Conservation (phyloP, 2,113 vertebrate species). For the Bostrychus sinensis region DNA sequence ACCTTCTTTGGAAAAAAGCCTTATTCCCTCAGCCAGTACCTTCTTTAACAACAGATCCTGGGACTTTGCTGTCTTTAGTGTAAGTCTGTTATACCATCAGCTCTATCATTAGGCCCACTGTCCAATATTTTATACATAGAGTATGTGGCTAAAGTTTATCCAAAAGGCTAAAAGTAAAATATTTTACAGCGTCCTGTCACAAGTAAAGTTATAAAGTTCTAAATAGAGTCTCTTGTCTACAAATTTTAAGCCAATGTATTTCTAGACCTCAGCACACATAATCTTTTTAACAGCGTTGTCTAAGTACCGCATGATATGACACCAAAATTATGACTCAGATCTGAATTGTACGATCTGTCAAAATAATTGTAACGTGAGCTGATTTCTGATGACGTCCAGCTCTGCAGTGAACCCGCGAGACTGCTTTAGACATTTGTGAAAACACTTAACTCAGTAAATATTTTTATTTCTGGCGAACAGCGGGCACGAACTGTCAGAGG, state of each 20-base stretch:
- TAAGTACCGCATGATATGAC: not conserved
- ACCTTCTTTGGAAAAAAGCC: too few species aligned
- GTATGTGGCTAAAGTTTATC: too few species aligned
- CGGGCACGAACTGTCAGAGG: conserved; percentile 21
- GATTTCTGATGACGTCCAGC: conserved; percentile 15
- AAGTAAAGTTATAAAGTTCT: not conserved
- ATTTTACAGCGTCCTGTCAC: not conserved
- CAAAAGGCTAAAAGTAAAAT: not conserved
- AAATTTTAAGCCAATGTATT: not conserved
- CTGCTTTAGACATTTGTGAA: conserved; percentile 37
- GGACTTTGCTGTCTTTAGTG: not conserved
- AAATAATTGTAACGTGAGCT: conserved; percentile 28
- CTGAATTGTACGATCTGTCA: conserved; percentile 7
- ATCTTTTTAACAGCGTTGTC: conserved; percentile 1
- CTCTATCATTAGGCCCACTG: too few species aligned
- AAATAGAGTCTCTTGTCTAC: not conserved
- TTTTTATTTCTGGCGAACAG: conserved; percentile 39
- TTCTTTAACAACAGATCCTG: too few species aligned
- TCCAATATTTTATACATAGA: too few species aligned
- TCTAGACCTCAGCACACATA: not conserved
- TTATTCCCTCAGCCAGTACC: too few species aligned
- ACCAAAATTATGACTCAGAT: conserved; percentile 3
- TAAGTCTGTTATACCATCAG: not conserved
- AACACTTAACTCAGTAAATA: conserved; percentile 53
- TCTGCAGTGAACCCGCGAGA: conserved; percentile 18